Conservation (phyloP, 2,797 vertebrate genomes). For the Urophycis tenuis region DNA sequence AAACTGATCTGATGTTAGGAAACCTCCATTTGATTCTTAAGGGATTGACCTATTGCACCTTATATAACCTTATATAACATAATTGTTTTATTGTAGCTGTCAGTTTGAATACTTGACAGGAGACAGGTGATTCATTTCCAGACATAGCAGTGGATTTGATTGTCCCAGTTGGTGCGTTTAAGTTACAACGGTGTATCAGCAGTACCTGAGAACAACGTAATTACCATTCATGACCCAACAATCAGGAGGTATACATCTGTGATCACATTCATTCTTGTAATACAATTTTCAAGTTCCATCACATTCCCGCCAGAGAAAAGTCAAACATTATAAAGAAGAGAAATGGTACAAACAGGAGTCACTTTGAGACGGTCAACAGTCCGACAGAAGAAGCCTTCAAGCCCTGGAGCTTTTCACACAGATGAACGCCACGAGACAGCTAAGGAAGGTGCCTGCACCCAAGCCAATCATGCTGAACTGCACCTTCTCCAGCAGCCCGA, state of each 20-base stretch:
- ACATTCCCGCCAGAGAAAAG: slow-evolving; percentile 33
- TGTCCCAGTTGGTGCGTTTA: neutral
- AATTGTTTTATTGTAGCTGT: neutral
- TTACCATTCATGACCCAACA: neutral
- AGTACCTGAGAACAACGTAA: neutral
- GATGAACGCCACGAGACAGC: slow-evolving; percentile 64
- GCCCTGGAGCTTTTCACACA: slow-evolving; percentile 37
- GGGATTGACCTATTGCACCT: neutral
- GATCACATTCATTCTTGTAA: neutral
- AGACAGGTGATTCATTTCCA: neutral
- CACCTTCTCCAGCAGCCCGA: slow-evolving; percentile 64
- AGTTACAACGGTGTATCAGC: neutral
- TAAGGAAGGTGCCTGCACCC: slow-evolving; percentile 65
- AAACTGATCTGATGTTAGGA: neutral
- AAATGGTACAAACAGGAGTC: slow-evolving; percentile 50
- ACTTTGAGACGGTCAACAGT: slow-evolving; percentile 47
- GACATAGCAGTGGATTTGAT: neutral
- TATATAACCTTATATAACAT: neutral
- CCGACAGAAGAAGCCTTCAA: slow-evolving; percentile 4
- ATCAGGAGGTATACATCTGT: neutral
- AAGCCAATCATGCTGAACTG: slow-evolving; percentile 65
- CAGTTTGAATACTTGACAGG: neutral
- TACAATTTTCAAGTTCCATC: slow-evolving; percentile 20
- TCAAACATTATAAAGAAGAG: slow-evolving; percentile 49
- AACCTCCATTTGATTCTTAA: neutral